Evolutionary conservation across 2,888 invertebrate species (phyloP).

Genomic region (Cyclophora albipunctata): DNA sequence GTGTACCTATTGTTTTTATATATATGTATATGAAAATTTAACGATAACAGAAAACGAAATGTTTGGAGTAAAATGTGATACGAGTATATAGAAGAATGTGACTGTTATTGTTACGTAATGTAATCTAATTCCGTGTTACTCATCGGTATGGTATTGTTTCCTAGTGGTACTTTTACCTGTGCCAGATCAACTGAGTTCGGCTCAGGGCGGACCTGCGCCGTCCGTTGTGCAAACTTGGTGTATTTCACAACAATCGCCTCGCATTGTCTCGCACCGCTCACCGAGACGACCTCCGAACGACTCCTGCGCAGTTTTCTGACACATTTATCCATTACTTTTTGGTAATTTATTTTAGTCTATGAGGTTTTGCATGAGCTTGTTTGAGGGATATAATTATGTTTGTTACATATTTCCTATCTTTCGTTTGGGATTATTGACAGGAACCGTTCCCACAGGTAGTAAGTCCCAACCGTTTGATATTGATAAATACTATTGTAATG

Average conservation of each 20-base stretch:
- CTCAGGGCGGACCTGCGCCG: constrained; percentile 32
- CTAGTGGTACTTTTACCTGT: constrained; percentile 26
- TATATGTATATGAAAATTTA: constrained; percentile 3
- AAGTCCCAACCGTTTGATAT: no score
- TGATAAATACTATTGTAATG: no score
- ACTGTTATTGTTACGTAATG: no score
- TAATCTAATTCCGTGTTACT: constrained; percentile 9
- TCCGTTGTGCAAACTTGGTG: constrained; percentile 61
- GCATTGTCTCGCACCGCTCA: constrained; percentile 73
- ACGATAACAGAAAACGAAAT: constrained; percentile 5
- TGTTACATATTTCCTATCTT: background rate
- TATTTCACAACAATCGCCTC: constrained; percentile 68
- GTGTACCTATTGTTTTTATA: constrained; percentile 1
- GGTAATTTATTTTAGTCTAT: no score
- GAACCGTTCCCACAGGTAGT: no score
- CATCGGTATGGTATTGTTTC: constrained; percentile 19
- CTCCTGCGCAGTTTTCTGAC: constrained; percentile 46
- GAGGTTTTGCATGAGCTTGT: constrained; percentile 10
- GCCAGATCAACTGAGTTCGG: constrained; percentile 24
- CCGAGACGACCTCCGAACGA: constrained; percentile 62
- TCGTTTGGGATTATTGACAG: no score
- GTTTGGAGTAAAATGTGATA: constrained; percentile 9
- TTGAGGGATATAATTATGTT: constrained; percentile 1
- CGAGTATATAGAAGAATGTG: background rate
- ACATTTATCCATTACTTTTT: constrained; percentile 28